Evolutionary conservation across 2,797 vertebrate genomes (phyloP).

Genomic region (Toxotes lorentzi): DNA sequence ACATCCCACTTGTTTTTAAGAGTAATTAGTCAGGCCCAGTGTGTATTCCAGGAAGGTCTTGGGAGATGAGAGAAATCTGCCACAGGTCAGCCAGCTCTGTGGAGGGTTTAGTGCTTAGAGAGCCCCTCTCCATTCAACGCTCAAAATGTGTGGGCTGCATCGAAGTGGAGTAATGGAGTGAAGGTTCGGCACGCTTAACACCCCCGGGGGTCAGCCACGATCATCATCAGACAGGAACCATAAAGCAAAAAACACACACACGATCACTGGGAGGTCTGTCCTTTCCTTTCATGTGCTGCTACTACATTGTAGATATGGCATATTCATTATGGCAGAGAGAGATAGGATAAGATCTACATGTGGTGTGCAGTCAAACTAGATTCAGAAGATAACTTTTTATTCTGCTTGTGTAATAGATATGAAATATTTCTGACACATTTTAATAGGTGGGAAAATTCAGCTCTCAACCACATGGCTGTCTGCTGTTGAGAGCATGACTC

Average conservation of each 20-base stretch:
- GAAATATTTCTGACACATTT: constrained; percentile 62
- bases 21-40: constrained; percentile 78
- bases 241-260: constrained; percentile 28
- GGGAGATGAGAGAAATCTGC: constrained; percentile 73
- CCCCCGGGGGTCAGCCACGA: constrained; percentile 70
- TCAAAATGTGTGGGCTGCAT: constrained; percentile 76
- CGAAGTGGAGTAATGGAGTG: constrained; percentile 75
- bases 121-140: constrained; percentile 73
- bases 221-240: constrained; percentile 71
- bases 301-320: constrained; percentile 29
- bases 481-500: constrained; percentile 57
- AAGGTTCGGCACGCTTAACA: constrained; percentile 68
- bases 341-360: constrained; percentile 7
- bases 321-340: constrained; percentile 27
- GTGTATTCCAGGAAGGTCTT: constrained; percentile 70
- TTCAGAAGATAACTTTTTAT: constrained; percentile 29
- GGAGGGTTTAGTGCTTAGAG: constrained; percentile 71
- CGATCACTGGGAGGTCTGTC: constrained; percentile 46
- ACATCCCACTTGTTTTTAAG: constrained; percentile 82
- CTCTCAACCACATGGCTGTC: constrained; percentile 58
- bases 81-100: constrained; percentile 77
- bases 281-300: constrained; percentile 18
- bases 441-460: constrained; percentile 62
- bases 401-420: constrained; percentile 24
- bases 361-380: neutral